Base-by-base conservation (phyloP, 2,113 vertebrate species). In the Mastomys coucha region DNA sequence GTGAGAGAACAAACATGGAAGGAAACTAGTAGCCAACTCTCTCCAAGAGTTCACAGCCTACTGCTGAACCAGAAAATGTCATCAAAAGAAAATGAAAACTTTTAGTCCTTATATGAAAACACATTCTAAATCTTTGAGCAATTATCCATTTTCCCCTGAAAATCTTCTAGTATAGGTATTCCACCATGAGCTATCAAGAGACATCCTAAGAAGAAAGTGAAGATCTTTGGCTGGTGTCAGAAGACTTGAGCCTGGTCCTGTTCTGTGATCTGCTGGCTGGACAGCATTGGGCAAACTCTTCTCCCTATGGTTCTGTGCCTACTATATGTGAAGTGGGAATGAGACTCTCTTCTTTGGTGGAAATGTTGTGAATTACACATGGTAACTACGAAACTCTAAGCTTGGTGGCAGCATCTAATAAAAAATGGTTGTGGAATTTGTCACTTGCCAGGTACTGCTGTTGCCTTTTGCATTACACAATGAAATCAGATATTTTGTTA, bases 351-450 rank as follows among this genome's bases (percentile, higher is more conserved):
- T 69, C 42, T 28, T 67, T 70, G 31, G 20, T 36, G 33, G 31
- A 70, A 87, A 36, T 70, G 26, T 5, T 80, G 28, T 63, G 45
- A 70, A 45, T 87, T 87, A 36, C 67, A 86, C 42, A 36, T 0
- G 3, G 56, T 12, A 88, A 72, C n/a, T 24, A 28, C 4, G 39
- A 16, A 60, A 51, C 16, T 88, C 49, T 63, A 26, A 24, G 33
- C 22, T 45, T 9, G 13, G 39, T 19, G 24, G 58, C 49, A 73
- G 31, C 31, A 19, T 33, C 31, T 39, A 70, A 65, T 31, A 36
- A 82, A 6, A 75, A 2, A 4, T 20, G 36, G 39, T 60, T 2
- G n/a, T 0, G 36, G 1, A 33, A 26, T 31, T 4, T n/a, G 5
- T n/a, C 10, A 16, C 22, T 39, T 6, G 4, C 39, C 7, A 26